phyloP scores from a whole-genome alignment of 1,140 invertebrate genomes.

The Drosophila parabipectinata region DNA sequence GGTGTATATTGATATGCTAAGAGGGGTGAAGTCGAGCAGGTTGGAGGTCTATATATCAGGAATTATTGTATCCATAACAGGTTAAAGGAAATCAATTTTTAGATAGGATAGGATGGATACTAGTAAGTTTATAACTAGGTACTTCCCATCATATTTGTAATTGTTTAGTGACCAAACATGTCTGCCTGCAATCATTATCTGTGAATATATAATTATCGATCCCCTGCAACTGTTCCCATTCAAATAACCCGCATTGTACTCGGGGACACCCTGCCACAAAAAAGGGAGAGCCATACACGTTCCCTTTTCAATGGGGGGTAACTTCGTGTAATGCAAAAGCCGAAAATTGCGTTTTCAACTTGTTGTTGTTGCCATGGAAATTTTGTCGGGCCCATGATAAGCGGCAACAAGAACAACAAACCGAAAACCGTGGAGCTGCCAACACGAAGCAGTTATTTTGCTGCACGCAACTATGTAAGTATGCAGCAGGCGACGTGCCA shows the following conservation, averaged over 20 bases:
- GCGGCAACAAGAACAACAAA: slow-evolving; percentile 28
- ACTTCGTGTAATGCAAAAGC: slow-evolving; percentile 61
- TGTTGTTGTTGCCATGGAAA: slow-evolving; percentile 60
- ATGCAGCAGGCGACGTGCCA: slow-evolving; percentile 34
- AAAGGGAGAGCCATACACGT: slow-evolving; percentile 16
- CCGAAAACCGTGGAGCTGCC: slow-evolving; percentile 26
- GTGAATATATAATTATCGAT: slow-evolving; percentile 20
- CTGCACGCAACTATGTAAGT: slow-evolving; percentile 57
- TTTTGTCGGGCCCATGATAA: slow-evolving; percentile 48
- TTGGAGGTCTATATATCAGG: background rate
- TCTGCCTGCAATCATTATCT: slow-evolving; percentile 10
- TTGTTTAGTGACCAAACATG: background rate
- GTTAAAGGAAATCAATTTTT: slow-evolving; percentile 1
- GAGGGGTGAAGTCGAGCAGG: background rate
- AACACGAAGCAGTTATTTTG: slow-evolving; percentile 63
- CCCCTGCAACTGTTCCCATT: slow-evolving; percentile 42
- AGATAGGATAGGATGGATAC: background rate
- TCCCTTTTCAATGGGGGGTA: slow-evolving; percentile 22
- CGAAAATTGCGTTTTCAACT: slow-evolving; percentile 63
- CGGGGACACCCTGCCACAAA: slow-evolving; percentile 6
- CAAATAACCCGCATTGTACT: slow-evolving; percentile 49
- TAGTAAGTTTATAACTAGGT: too few relatives aligned
- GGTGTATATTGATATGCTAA: slow-evolving; percentile 27
- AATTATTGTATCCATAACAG: background rate
- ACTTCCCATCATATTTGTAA: background rate